Base-by-base conservation (phyloP, 2,888 invertebrate species). In the Nebria salina region DNA sequence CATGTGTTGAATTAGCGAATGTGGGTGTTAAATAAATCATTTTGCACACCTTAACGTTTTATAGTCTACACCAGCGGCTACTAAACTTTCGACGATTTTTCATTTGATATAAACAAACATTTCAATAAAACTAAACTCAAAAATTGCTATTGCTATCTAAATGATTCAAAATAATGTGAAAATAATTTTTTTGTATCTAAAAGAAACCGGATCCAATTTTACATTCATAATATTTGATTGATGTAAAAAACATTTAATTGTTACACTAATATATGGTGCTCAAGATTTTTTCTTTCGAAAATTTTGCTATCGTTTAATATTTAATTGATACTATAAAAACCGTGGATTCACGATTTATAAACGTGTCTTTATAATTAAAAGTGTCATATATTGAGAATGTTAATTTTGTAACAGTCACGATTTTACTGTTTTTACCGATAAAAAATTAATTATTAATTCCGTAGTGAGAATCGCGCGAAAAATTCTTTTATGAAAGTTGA, bases 11-110 rank as follows among this genome's bases (percentile, higher is more conserved):
- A 86, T 86, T 86, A 86, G 84, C 85, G 84, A 86, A 86, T 86
- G 86, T 86, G 86, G 86, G 86, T 86, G 86, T 86, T 85, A 86
- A 85, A 86, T 86, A 86, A 86, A 86, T 86, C 86, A 86, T 86
- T 86, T 86, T 84, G 86, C 84, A 85, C 86, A 85, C 85, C 85
- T 86, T 85, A 83, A 83, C 82, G 82, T 86, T 86, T 86, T 86
- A 86, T 85, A 85, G 86, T 85, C 85, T 86, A 85, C 84, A 85
- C 84, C 85, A 85, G 83, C 83, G 85, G 83, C 85, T 83, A 84
- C 83, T 84, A 84, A 84, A 84, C 76, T 79, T 73, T 70, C 25
- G 26, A 20, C 20, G 9, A n/a, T 9, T 26, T 26, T 26, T 15
- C 6, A 34, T 70, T 70, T 70, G n/a, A 70, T 26, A 25, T 26